phyloP scores from a whole-genome alignment of 2,113 vertebrate genomes.

The Scatophagus argus region DNA sequence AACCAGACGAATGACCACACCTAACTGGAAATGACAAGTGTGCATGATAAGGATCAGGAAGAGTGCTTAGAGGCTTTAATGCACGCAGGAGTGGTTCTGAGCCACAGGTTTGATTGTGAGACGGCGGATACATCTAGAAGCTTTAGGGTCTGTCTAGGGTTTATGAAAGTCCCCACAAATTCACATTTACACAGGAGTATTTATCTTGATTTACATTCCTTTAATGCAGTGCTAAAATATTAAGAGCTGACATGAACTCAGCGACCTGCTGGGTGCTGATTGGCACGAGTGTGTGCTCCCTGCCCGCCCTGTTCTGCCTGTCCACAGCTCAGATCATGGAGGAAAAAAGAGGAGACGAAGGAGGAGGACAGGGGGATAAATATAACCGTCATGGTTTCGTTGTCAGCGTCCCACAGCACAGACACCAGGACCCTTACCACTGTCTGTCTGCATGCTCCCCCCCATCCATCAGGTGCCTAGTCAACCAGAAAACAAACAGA shows the following conservation, averaged over 20 bases:
- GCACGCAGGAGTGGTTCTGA: slow-evolving; percentile 18
- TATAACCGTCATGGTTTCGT: slow-evolving; percentile 58
- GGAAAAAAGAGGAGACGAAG: slow-evolving; percentile 13
- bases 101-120: not conserved
- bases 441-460: slow-evolving; percentile 68
- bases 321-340: slow-evolving; percentile 48
- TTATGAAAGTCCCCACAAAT: too few species aligned
- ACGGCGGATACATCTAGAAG: not conserved
- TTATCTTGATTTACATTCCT: not conserved
- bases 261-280: slow-evolving; percentile 49
- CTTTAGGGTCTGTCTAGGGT: not conserved
- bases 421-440: slow-evolving; percentile 52
- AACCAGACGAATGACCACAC: slow-evolving; percentile 57
- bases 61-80: slow-evolving; percentile 40
- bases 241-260: slow-evolving; percentile 53
- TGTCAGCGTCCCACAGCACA: slow-evolving; percentile 47
- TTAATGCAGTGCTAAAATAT: not conserved
- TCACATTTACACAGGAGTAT: not conserved
- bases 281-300: slow-evolving; percentile 55
- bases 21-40: slow-evolving; percentile 61
- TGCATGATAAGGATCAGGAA: slow-evolving; percentile 44
- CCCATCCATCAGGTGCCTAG: slow-evolving; percentile 67
- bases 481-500: slow-evolving; percentile 65
- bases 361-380: slow-evolving; percentile 42
- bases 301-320: slow-evolving; percentile 68